A percentile compares a stretch with the other conserved stretches of the same genome.
Evolutionary conservation across 2,797 vertebrate species (phyloP).

Genomic region (Hafferia zeledoni): DNA sequence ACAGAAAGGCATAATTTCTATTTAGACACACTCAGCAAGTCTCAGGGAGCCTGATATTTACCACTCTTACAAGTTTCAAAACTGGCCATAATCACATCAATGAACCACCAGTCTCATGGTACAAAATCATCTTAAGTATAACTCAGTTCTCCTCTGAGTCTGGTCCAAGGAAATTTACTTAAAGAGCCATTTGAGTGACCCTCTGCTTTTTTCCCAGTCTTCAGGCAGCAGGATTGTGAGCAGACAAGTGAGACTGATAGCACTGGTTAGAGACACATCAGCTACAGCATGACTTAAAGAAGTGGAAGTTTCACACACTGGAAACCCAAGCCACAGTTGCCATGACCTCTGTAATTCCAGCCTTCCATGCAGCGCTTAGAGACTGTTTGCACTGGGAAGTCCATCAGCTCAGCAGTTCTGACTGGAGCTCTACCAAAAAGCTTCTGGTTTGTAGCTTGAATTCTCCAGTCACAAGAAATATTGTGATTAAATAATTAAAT

Average conservation of each 20-base stretch:
- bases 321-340: not conserved
- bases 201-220: rapidly evolving
- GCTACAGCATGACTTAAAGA: not conserved
- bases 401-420: not conserved
- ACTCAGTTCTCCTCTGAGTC: not conserved
- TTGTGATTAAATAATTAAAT: too few relatives aligned
- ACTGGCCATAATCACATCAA: not conserved
- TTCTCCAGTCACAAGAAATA: not conserved
- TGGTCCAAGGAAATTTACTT: not conserved
- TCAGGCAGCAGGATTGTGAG: not conserved
- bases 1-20: not conserved
- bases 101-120: not conserved
- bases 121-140: not conserved
- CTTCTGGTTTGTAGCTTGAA: not conserved
- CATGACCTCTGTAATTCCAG: not conserved
- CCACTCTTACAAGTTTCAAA: not conserved
- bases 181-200: not conserved
- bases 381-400: not conserved
- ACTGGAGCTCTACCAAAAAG: not conserved
- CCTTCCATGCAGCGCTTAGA: not conserved
- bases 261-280: not conserved
- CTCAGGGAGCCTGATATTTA: not conserved
- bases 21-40: not conserved
- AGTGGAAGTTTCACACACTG: not conserved
- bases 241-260: not conserved